phyloP scores from a whole-genome alignment of 2,797 vertebrate genomes.

The Heteromormyrus szaboi region DNA sequence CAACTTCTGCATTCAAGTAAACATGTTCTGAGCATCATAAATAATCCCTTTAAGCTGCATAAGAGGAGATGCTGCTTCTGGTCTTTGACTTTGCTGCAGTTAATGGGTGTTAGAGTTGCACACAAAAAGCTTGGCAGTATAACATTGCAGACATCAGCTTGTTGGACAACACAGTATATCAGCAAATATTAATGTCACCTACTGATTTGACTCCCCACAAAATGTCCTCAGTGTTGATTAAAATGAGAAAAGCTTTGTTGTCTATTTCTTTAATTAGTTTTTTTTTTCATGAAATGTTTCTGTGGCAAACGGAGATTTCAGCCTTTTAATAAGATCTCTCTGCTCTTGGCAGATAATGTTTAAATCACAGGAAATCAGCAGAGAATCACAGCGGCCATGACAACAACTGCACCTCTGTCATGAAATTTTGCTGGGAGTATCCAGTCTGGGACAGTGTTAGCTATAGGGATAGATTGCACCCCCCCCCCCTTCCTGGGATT shows the following conservation, averaged over 20 bases:
- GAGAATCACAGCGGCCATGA: background rate
- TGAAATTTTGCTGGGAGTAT: background rate
- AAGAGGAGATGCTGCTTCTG: background rate
- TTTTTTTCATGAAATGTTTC: background rate
- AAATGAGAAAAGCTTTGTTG: background rate
- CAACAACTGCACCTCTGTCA: background rate
- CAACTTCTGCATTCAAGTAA: background rate
- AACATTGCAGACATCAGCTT: background rate
- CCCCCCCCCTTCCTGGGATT: background rate
- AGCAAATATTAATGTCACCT: background rate
- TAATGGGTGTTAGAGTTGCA: background rate
- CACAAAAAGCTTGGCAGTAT: background rate
- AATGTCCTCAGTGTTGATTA: background rate
- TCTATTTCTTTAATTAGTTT: background rate
- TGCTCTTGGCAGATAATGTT: background rate
- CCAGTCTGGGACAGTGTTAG: background rate
- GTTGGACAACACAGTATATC: background rate
- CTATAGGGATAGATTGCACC: background rate
- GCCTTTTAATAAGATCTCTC: background rate
- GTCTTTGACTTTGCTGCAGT: background rate
- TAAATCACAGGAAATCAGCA: background rate
- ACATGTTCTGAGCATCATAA: background rate
- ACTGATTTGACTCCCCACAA: background rate
- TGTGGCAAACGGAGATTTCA: background rate
- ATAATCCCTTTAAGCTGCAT: background rate